phyloP scores from a whole-genome alignment of 2,797 vertebrate genomes.

The Micromesistius poutassou region DNA sequence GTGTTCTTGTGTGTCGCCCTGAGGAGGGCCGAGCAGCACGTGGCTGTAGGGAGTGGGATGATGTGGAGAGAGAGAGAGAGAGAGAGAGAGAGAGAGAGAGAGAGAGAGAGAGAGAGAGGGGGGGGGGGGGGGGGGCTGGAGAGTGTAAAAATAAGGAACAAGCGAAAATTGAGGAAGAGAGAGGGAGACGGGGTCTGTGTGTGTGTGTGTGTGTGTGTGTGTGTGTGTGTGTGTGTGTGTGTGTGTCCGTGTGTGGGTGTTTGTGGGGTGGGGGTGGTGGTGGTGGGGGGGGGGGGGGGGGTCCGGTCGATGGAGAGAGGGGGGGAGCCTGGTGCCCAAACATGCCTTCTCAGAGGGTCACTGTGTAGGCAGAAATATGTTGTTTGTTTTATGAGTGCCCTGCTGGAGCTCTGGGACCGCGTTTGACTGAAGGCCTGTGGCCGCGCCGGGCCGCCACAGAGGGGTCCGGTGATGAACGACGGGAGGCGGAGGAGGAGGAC shows the following conservation, averaged over 20 bases:
- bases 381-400: slow-evolving; percentile 76
- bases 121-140: too few relatives aligned
- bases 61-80: not conserved
- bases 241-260: not conserved
- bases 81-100: too few relatives aligned
- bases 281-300: slow-evolving; percentile 1
- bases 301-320: slow-evolving; percentile 25
- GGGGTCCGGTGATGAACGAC: slow-evolving; percentile 80
- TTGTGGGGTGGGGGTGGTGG: not conserved
- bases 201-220: too few relatives aligned
- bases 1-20: not conserved
- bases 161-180: slow-evolving; percentile 27
- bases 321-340: slow-evolving; percentile 36
- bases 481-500: slow-evolving; percentile 75
- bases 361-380: slow-evolving; percentile 52
- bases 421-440: slow-evolving; percentile 75
- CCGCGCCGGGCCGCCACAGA: slow-evolving; percentile 75
- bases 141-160: slow-evolving; percentile 19
- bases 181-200: slow-evolving; percentile 32
- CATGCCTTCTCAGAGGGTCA: slow-evolving; percentile 61
- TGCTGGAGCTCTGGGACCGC: slow-evolving; percentile 63
- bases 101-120: too few relatives aligned
- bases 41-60: not conserved
- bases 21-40: not conserved
- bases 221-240: slow-evolving; percentile 8